A percentile compares a stretch with the other conserved stretches of the same genome.
These are phyloP conservation scores for Eclectus roratus DNA, from an alignment of 2,113 vertebrate species.

Conservation along the genomic window DNA sequence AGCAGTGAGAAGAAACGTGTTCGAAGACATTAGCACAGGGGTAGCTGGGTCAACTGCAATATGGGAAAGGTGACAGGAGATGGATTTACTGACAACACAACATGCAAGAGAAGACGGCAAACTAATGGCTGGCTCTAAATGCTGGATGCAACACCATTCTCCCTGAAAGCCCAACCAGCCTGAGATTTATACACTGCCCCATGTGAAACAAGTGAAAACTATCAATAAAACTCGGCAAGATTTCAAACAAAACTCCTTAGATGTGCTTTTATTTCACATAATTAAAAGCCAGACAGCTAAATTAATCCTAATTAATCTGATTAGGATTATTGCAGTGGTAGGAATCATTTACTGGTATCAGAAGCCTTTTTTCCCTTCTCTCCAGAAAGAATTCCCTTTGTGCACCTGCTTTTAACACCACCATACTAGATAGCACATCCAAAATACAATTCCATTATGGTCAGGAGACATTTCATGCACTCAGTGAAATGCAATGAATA, in stretches of 20 bases:
- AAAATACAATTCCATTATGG: not conserved
- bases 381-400: not conserved
- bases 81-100: not conserved
- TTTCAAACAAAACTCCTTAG: not conserved
- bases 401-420: constrained; percentile 25
- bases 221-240: not conserved
- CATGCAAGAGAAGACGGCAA: not conserved
- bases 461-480: not conserved
- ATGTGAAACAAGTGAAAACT: not conserved
- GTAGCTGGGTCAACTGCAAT: not conserved
- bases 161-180: not conserved
- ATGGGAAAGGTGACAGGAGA: not conserved
- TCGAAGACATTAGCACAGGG: not conserved
- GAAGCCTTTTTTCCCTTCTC: not conserved
- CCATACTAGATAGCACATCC: not conserved
- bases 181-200: not conserved
- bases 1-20: not conserved
- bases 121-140: not conserved
- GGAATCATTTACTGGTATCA: not conserved
- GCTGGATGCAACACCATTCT: not conserved
- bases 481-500: not conserved
- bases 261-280: not conserved
- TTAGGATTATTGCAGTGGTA: not conserved
- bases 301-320: constrained; percentile 29
- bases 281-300: not conserved